Evolutionary conservation across 1,140 invertebrate species (phyloP), one percentile per base, ranked within the genome.

Genomic region (Protaetia brevitarsis): DNA sequence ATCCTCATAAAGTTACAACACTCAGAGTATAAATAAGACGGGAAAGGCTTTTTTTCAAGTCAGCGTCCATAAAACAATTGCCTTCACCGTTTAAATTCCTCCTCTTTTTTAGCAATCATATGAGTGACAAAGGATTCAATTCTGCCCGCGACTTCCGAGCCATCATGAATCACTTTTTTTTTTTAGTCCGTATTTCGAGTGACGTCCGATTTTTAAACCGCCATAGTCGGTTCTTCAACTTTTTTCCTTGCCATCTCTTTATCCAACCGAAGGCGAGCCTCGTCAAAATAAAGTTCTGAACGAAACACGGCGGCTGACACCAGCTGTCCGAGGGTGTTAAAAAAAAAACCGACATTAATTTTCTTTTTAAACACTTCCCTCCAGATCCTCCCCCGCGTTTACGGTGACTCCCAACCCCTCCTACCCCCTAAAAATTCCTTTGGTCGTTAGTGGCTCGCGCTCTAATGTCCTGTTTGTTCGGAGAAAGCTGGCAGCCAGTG

Each of bases 141-240:
- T 51, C 41, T 51, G 41, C 41, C 16, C 41, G 19, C 41, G 41
- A 23, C 41, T 51, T 51, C 26, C 16, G 19, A 23, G 26, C n/a
- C 41, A 51, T 51, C 41, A 51, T 51, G 41, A 51, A 51, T 51
- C 41, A 51, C 41, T 51, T 51, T 51, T 34, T 51, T 51, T 51
- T n/a, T n/a, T n/a, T n/a, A n/a, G n/a, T n/a, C n/a, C 41, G 11
- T 23, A 7, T 51, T 51, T 23, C 26, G 26, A 3, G 41, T 19
- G 41, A 51, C 11, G 16, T n/a, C n/a, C n/a, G n/a, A n/a, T n/a
- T n/a, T n/a, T n/a, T n/a, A n/a, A n/a, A n/a, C n/a, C n/a, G n/a
- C n/a, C n/a, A n/a, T n/a, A n/a, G n/a, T n/a, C n/a, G 41, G 21
- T 51, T 51, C 41, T 51, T 51, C 26, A 51, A 51, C 41, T 51